A percentile compares a stretch with the other conserved stretches of the same genome.
Conservation (phyloP, 2,113 vertebrate species). For the Okapia johnstoni region DNA sequence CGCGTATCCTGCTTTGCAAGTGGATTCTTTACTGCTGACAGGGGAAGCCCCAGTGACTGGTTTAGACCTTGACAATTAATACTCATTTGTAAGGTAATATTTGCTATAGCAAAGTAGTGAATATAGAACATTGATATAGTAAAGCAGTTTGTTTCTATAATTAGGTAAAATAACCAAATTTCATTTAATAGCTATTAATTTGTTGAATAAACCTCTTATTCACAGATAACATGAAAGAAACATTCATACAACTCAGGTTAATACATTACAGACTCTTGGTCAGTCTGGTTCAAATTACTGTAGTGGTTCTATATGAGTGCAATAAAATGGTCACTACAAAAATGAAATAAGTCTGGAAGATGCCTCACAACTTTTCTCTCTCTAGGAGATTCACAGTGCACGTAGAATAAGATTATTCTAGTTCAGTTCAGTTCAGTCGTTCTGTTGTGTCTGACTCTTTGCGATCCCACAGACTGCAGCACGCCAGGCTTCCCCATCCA, state of each 20-base stretch:
- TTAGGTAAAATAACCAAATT: not conserved
- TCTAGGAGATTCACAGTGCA: not conserved
- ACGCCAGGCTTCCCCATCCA: too few species aligned
- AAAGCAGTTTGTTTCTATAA: not conserved
- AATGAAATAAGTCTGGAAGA: not conserved
- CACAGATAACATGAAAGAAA: not conserved
- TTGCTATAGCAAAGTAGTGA: not conserved
- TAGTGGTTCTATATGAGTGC: not conserved
- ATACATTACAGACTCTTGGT: not conserved
- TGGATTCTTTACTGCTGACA: not conserved
- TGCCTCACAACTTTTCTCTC: not conserved
- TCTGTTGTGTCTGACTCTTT: too few species aligned
- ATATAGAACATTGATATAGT: not conserved
- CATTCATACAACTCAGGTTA: not conserved
- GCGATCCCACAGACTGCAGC: too few species aligned
- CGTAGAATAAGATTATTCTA: not conserved
- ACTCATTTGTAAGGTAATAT: constrained; percentile 2
- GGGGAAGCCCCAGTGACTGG: not conserved
- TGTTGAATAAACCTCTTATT: not conserved
- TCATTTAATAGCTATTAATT: not conserved
- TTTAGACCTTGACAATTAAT: not conserved
- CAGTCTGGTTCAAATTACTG: not conserved
- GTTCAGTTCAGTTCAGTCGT: not conserved
- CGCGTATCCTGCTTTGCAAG: rapidly evolving
- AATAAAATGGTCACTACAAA: not conserved